Evolutionary conservation across 30 jellyfish, hydroid and myxozoan genomes (phyloP).

Genomic region (Clytia hemisphaerica): DNA sequence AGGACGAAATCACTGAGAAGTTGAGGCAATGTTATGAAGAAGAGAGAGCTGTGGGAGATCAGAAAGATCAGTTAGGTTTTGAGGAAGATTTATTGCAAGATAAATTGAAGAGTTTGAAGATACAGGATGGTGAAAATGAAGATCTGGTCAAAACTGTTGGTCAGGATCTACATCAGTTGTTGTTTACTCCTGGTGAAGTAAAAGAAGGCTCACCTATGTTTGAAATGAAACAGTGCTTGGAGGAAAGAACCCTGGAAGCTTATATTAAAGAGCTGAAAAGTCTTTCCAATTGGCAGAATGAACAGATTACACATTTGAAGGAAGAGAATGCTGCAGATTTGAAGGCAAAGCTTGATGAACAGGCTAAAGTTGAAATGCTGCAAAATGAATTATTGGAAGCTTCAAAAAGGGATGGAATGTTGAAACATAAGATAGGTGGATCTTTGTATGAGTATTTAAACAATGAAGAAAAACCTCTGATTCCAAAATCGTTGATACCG

Average conservation of each 20-base stretch:
- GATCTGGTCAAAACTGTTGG: too few relatives aligned
- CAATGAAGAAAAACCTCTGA: too few relatives aligned
- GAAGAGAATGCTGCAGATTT: not conserved
- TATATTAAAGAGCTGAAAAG: not conserved
- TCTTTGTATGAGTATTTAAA: too few relatives aligned
- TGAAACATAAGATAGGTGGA: too few relatives aligned
- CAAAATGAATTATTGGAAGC: not conserved
- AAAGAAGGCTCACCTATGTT: not conserved
- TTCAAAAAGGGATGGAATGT: too few relatives aligned
- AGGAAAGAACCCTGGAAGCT: not conserved
- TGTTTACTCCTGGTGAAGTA: not conserved
- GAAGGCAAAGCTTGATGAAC: not conserved
- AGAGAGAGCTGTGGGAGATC: too few relatives aligned
- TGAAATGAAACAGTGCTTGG: not conserved
- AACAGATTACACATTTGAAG: not conserved
- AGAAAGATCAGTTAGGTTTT: too few relatives aligned
- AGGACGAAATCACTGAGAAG: too few relatives aligned
- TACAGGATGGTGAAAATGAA: not conserved
- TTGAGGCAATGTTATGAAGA: too few relatives aligned
- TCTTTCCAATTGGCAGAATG: not conserved
- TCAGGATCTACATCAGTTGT: too few relatives aligned
- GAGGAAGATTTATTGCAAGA: too few relatives aligned
- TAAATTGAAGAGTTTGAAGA: not conserved
- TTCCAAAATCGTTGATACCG: too few relatives aligned
- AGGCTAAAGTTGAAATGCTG: not conserved